Evolutionary conservation across 2,888 invertebrate species (phyloP), one percentile per base, ranked within the genome.

Genomic region (Ectemnius cavifrons): DNA sequence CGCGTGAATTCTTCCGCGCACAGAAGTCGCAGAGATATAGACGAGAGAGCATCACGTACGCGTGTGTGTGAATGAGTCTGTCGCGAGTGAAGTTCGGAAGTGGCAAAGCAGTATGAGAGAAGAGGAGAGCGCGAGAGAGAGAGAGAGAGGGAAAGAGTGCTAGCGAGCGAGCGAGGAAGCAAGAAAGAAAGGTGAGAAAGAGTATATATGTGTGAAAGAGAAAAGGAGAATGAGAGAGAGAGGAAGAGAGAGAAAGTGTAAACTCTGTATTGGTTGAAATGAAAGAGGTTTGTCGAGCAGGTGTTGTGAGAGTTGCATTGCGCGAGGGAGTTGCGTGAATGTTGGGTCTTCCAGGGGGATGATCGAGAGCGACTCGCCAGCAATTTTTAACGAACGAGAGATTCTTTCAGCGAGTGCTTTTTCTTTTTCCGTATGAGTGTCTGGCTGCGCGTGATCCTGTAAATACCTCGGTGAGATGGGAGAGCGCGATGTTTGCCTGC

Each of bases 111-210:
- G 23, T 5, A 47, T 16, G 52, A 52, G 52, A 11, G n/a, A 52
- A 13, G 2, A 13, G 6, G 52, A 52, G 52, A 23, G 20, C 20
- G 1, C 20, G 20, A 49, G 14, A 49, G 49, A 61, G 64, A 67
- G 65, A 70, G 65, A 67, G 56, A 63, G 70, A 66, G 75, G 72
- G 69, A 16, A 70, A 74, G 79, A 60, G 78, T 78, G 81, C 70
- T 16, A 52, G 5, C 16, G 52, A n/a, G n/a, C 11, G 52, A 16
- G n/a, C 16, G 47, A 47, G 2, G 1, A 2, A 47, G 47, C 4
- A 0, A 47, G n/a, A n/a, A 4, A 14, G 47, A 47, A 4, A 47
- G 52, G 70, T 63, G 73, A 73, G 69, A 16, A 70, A 74, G 79
- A 60, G 78, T 78, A 81, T 69, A 16, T 14, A 8, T 52, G 52